Conservation (phyloP, 2,113 vertebrate genomes). For the Larimichthys crocea region DNA sequence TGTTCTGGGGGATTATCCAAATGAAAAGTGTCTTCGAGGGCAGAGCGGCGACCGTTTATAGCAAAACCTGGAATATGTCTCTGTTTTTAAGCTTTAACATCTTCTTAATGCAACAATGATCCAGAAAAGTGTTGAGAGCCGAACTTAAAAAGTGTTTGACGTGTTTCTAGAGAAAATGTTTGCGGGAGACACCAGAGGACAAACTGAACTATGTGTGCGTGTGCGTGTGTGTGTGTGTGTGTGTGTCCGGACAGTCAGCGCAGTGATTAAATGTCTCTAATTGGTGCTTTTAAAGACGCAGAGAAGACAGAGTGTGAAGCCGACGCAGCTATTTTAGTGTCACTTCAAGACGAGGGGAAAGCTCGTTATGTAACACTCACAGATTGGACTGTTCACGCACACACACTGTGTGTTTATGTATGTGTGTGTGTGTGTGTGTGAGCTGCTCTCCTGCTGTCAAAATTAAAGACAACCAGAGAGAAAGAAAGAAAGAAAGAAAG, state of each 20-base stretch:
- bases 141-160: background rate
- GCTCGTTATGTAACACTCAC: conserved; percentile 48
- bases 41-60: background rate
- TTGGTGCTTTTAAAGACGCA: conserved; percentile 69
- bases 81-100: background rate
- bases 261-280: conserved; percentile 73
- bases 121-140: background rate
- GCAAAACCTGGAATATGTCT: background rate
- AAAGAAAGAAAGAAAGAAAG: background rate
- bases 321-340: conserved; percentile 66
- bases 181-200: conserved; percentile 8
- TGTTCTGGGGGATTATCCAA: too few relatives aligned
- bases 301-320: conserved; percentile 51
- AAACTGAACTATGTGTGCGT: background rate
- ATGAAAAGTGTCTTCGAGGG: too few relatives aligned
- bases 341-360: conserved; percentile 47
- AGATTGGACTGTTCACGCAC: background rate
- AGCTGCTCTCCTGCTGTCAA: conserved; percentile 16
- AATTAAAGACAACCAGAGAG: conserved; percentile 5
- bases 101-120: background rate
- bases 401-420: background rate
- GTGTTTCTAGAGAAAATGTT: background rate
- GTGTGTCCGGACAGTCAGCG: conserved; percentile 17
- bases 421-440: background rate
- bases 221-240: background rate